Base-by-base conservation (phyloP, 2,113 vertebrate genomes). In the Pangasianodon hypophthalmus region DNA sequence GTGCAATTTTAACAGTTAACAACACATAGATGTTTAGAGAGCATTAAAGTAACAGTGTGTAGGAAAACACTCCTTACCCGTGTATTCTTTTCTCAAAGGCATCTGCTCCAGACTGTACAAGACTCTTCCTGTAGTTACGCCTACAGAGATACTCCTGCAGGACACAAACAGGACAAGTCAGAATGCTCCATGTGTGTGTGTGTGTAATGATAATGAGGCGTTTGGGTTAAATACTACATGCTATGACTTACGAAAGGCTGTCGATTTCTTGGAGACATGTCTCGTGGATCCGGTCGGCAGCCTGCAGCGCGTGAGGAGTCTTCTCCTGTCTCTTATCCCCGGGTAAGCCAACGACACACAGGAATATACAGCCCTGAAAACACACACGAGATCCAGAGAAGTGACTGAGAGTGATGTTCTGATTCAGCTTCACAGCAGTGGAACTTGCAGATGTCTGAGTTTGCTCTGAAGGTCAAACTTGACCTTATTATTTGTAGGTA, bases 91-190 rank as follows among this genome's bases (percentile, higher is more conserved):
- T 11, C 95, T 93, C 83, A 95, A 88, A 4, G 91, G 90, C 91
- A 95, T 94, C 11, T 95, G 95, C 0, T 95, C 92, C 7, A 96
- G 93, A 13, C 95, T 94, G 9, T 95, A 96, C 92, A 95, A 95
- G 84, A 95, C 93, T 0, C 87, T 93, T 7, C 95, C 95, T 0
- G 92, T 95, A 87, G 95, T 88, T 1, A 96, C 92, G 0, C 94
- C 95, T 6, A 95, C 87, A 83, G 95, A 95, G 0, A 95, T 92
- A 0, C 88, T 88, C 3, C 95, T 96, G 85, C 44, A 9, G 18
- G 18, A 54, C 60, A 67, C 24, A 86, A 48, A 32, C 58, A 88
- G 29, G 64, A 13, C 64, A 4, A n/a, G 64, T n/a, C 64, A n/a
- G 32, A 46, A 32, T 64, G 60, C 41, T 64, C 3, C 46, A 48